A percentile compares a stretch with the other conserved stretches of the same genome.
phyloP scores from a whole-genome alignment of 2,888 invertebrate species.

The Entomobrya proxima region DNA sequence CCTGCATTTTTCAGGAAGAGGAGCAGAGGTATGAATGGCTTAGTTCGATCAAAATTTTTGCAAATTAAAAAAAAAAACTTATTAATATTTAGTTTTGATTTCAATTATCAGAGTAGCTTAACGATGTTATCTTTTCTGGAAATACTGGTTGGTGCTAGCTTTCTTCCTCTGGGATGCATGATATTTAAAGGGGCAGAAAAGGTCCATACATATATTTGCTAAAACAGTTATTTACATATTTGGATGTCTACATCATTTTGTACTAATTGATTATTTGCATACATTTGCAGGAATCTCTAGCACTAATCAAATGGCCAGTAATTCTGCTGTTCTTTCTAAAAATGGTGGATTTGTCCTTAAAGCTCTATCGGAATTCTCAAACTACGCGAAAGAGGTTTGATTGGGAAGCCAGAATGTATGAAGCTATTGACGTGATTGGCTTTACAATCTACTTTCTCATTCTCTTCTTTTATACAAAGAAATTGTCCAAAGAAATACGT shows the following conservation, averaged over 20 bases:
- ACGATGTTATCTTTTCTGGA: slow-evolving; percentile 52
- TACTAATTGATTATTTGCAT: neutral
- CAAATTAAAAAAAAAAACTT: neutral
- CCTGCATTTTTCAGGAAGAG: slow-evolving; percentile 50
- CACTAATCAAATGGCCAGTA: slow-evolving; percentile 50
- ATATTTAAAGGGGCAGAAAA: slow-evolving; percentile 61
- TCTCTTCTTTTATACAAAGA: slow-evolving; percentile 60
- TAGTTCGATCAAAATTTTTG: neutral
- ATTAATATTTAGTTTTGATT: neutral
- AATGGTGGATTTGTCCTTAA: slow-evolving; percentile 41
- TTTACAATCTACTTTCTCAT: slow-evolving; percentile 56
- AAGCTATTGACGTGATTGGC: slow-evolving; percentile 51
- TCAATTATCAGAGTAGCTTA: slow-evolving; percentile 52
- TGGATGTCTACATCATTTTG: neutral
- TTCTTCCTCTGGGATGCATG: slow-evolving; percentile 54
- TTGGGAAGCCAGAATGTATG: slow-evolving; percentile 55
- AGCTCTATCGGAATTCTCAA: slow-evolving; percentile 46
- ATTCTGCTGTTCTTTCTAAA: slow-evolving; percentile 41
- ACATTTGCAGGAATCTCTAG: slow-evolving; percentile 46
- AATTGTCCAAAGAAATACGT: slow-evolving; percentile 46
- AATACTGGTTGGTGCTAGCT: slow-evolving; percentile 45
- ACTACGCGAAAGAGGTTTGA: slow-evolving; percentile 43
- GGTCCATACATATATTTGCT: neutral
- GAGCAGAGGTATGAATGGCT: slow-evolving; percentile 31
- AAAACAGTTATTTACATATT: neutral